Base-by-base conservation (phyloP, 2,113 vertebrate species). In the Pleuronectes platessa region DNA sequence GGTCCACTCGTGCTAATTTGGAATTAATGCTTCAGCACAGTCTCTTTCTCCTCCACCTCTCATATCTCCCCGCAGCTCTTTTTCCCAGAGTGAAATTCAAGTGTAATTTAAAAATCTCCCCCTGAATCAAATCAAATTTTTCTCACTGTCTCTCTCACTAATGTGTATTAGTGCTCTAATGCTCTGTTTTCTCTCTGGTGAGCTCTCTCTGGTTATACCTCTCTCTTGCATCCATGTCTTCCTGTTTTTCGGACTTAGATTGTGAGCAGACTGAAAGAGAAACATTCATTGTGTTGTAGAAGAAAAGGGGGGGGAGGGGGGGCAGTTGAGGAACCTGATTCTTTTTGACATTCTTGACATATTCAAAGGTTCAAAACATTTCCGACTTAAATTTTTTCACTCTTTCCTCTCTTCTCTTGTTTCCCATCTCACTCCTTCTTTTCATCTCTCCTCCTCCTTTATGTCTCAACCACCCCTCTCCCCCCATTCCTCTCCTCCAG, bases 91-190 rank as follows among this genome's bases (percentile, higher is more conserved):
- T 88, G 78, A 86, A 87, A 90, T 79, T 89, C 86, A 86, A 88
- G 82, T 64, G 83, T 82, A 47, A 87, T 89, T 89, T 79, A 60
- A 62, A 86, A 91, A 90, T 80, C 84, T 85, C 70, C 63, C 66
- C 67, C 81, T 61, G 87, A 89, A 87, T 91, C 84, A 89, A 91
- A 92, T 92, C 87, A 56, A 80, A 90, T 91, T 84, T 62, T 76
- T 88, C 67, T 82, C 82, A 27, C 81, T 37, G 27, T 85, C 85
- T 84, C 76, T 78, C 71, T 65, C 84, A 40, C 56, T 87, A 88
- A 90, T 90, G 85, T 79, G 62, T 65, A 47, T 82, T 82, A 86
- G 86, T 69, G 81, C 80, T 71, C 73, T 76, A 37, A 83, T 85
- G 79, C 63, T 78, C 45, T 60, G 74, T 70, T 78, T 74, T 68